Evolutionary conservation across 2,797 vertebrate genomes (phyloP), one percentile per base, ranked within the genome.

Genomic region (Pipistrellus pygmaeus): DNA sequence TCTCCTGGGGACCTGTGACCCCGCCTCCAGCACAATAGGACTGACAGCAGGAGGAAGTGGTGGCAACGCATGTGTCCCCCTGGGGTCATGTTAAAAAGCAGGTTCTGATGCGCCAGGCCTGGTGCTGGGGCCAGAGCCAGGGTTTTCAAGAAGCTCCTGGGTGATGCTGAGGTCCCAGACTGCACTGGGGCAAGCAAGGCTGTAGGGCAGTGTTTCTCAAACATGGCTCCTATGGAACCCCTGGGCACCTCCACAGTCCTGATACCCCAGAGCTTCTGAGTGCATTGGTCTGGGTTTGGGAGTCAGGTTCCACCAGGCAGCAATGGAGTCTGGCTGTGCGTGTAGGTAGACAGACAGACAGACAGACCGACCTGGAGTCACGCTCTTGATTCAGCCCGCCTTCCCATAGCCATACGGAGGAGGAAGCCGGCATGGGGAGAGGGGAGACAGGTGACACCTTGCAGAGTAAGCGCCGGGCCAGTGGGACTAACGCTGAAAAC

Each of bases 381-480:
- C 9, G 20, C 7, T 27, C 13, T 25, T 13, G 14, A 11, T 7
- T 30, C 35, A 5, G 7, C 0, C 27, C 25, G 27, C 66, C 10
- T 51, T 38, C 12, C 9, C 1, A 0, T 14, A 11, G 20, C 51
- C 14, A 1, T 38, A 82, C 53, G 66, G 10, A 41, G 66, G 27
- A 35, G 4, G 38, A 38, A 35, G 23, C 12, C 0, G 3, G 0
- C 2, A 4, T 0, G 2, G 2, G 0, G 14, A 38, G 14, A 2
- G 8, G 23, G 8, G 15, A 21, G 46, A 14, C 57, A 30, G 55
- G 21, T 1, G 30, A 35, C 17, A 14, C 8, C 0, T 1, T 11
- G 10, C 1, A 11, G 85, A 35, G 25, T 13, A 4, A 15, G 55
- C 35, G 12, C 18, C 18, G 8, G 32, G 25, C 46, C 14, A 0